Evolutionary conservation across 1,140 invertebrate species (phyloP), one percentile per base, ranked within the genome.

Genomic region (Sitobion miscanthi): DNA sequence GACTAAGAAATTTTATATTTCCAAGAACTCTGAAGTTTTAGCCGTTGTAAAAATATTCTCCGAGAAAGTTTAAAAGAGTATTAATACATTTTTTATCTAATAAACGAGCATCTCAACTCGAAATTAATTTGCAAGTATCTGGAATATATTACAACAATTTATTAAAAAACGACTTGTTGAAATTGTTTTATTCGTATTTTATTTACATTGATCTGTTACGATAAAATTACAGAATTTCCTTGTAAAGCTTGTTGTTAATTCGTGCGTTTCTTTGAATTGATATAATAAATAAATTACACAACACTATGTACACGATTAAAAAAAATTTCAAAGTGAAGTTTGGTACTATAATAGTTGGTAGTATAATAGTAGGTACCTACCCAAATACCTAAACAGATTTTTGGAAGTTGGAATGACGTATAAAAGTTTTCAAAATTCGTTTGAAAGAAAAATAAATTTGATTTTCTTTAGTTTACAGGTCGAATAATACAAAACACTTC

Each of bases 401-500:
- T 38, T 21, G 4, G 2, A 82, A 1, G 20, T 23, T 83, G 7
- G 6, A 38, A 83, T 83, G 77, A 30, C 45, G 38, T 42, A 83
- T 83, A 85, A 25, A 85, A 11, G 23, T 87, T n/a, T 35, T 87
- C 17, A 20, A 86, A 47, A 86, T 86, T 17, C 45, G 47, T 45
- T 87, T 11, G 14, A n/a, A 35, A n/a, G 30, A 9, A 85, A 54
- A 89, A 89, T 52, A 35, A 54, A 54, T 89, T 54, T 20, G 21
- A 54, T 89, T 89, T 87, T 8, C 25, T n/a, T 87, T 25, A 23
- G 49, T 54, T 89, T 54, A 89, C 38, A 38, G 85, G 45, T 87
- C 30, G 85, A 49, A 87, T 49, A n/a, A 87, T n/a, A 87, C 52
- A 54, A 49, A 42, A 87, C n/a, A n/a, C 85, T 49, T 87, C 14